Base-by-base conservation (phyloP, 1,140 invertebrate genomes). In the Ceratina australensis region DNA sequence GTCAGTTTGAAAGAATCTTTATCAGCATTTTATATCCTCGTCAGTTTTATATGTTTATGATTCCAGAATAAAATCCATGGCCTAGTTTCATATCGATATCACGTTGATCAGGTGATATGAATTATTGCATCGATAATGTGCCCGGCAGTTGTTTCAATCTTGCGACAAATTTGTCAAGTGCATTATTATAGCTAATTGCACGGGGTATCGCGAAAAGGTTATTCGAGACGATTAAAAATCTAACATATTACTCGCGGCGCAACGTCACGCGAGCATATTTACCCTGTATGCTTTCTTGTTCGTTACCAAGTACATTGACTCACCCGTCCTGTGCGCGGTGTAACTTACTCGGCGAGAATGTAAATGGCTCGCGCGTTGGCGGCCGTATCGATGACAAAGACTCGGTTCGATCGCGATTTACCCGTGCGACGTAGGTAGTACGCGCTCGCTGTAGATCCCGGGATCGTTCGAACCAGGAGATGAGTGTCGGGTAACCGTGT, bases 341-440 rank as follows among this genome's bases (percentile, higher is more conserved):
- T 42, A 50, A 82, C 76, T 79, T 79, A 26, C 60, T 15, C 26
- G 47, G 68, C 42, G 72, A 28, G 77, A 84, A 83, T 82, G 82
- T 56, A 68, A 72, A 83, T 76, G 54, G 2, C 50, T 68, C 67
- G 56, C 15, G 54, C 54, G 63, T 24, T 1, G 60, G 18, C 13
- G 16, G 52, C 26, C 20, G 50, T 59, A 24, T 72, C 57, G 28
- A 72, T 67, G 68, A 72, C 56, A 72, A 28, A 15, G 52, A 67
- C 24, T 42, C 66, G 28, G 49, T 61, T 68, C 52, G 57, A 28
- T 60, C 56, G 47, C 63, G 52, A 67, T 67, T n/a, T n/a, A n/a
- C 10, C n/a, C 7, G 7, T 12, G 33, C 33, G 10, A 54, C 52
- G 52, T 54, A 54, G 52, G 52, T 54, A 54, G 52, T 54, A 0